Percentiles rank a stretch among this genome's conserved stretches.
phyloP scores from a whole-genome alignment of 1,140 invertebrate species.

The Dendrolimus punctatus region DNA sequence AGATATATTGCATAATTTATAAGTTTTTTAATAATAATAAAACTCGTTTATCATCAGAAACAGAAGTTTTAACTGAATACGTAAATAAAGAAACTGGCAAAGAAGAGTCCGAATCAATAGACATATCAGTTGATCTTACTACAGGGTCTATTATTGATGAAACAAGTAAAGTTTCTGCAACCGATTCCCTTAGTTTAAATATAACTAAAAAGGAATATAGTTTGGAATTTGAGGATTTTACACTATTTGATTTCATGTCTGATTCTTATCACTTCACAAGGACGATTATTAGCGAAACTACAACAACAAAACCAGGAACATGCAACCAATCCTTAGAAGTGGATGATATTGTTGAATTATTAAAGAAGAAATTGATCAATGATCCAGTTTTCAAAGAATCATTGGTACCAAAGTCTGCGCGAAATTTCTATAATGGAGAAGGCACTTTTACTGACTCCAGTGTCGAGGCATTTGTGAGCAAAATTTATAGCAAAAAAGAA shows the following conservation, averaged over 20 bases:
- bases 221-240: constrained; percentile 11
- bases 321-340: constrained; percentile 45
- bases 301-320: constrained; percentile 15
- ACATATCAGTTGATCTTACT: no score
- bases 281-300: constrained; percentile 12
- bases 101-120: no score
- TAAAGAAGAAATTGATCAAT: constrained; percentile 47
- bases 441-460: constrained; percentile 30
- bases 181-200: no score
- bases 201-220: no score
- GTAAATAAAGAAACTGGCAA: no score
- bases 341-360: constrained; percentile 48
- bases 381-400: constrained; percentile 46
- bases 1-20: not conserved
- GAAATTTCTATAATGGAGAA: constrained; percentile 17
- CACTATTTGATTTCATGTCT: constrained; percentile 40
- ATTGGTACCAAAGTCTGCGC: constrained; percentile 20
- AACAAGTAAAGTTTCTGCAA: no score
- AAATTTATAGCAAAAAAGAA: constrained; percentile 48
- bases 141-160: no score
- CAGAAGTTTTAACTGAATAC: no score
- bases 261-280: constrained; percentile 32
- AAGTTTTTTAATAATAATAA: no score
- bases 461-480: constrained; percentile 44
- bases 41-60: no score